These are phyloP conservation scores for Cricetomys ansorgei DNA, from an alignment of 2,113 vertebrate species.

Conservation along the genomic window DNA sequence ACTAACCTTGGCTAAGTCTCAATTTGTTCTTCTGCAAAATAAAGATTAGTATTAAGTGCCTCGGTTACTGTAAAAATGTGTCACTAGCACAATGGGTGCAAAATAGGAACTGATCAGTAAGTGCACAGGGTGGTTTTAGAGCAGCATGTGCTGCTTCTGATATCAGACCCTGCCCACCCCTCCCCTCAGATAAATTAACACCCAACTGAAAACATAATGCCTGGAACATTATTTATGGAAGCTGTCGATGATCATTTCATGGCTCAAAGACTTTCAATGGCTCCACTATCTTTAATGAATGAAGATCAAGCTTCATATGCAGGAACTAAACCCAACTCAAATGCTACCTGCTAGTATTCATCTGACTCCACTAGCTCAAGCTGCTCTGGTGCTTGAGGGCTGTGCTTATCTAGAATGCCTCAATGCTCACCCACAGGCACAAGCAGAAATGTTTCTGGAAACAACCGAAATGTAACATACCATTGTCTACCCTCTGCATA, in stretches of 20 bases:
- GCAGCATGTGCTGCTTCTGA: neutral
- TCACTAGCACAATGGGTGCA: neutral
- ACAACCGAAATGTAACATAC: neutral
- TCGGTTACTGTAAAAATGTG: neutral
- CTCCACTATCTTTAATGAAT: neutral
- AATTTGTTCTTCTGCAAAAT: neutral
- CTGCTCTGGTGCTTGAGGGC: neutral
- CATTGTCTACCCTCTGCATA: neutral
- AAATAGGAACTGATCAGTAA: neutral
- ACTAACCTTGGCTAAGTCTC: neutral
- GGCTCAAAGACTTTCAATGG: neutral
- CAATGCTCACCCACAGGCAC: neutral
- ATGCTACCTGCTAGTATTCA: neutral
- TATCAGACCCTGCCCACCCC: neutral
- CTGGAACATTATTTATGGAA: neutral
- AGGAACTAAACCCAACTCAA: neutral
- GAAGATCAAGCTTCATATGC: neutral
- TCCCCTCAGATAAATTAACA: neutral
- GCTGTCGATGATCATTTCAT: neutral
- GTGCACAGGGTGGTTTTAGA: neutral
- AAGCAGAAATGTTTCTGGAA: neutral
- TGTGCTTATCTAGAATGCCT: neutral
- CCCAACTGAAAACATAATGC: too few relatives aligned
- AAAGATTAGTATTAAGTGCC: neutral
- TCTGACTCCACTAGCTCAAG: accelerated